phyloP scores from a whole-genome alignment of 2,797 vertebrate genomes.

The Platyrinchus mystaceus region DNA sequence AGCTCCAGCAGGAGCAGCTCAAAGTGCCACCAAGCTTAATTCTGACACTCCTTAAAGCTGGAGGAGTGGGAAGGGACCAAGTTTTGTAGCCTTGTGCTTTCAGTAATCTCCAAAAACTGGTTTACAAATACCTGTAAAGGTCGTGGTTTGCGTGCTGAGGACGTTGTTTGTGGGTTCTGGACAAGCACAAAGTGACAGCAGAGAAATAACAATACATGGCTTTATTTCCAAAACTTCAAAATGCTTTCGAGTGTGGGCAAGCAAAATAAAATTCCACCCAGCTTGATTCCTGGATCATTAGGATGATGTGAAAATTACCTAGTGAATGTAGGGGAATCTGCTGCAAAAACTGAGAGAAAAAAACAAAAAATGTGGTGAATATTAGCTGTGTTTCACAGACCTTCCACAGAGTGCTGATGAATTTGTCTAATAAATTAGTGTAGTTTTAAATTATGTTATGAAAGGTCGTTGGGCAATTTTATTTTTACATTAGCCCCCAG shows the following conservation, averaged over 20 bases:
- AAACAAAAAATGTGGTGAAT: background rate
- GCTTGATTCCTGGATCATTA: background rate
- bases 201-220: background rate
- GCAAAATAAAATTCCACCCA: background rate
- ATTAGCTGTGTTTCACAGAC: background rate
- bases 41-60: conserved; percentile 12
- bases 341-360: background rate
- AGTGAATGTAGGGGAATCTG: background rate
- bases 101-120: background rate
- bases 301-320: background rate
- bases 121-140: background rate
- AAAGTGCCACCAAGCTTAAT: conserved; percentile 30
- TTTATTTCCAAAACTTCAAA: background rate
- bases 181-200: background rate
- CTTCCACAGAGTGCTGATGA: background rate
- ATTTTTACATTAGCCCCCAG: background rate
- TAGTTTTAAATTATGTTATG: background rate
- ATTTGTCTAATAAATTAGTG: background rate
- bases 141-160: background rate
- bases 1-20: conserved; percentile 15
- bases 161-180: background rate
- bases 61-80: background rate
- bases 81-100: background rate
- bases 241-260: background rate
- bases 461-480: background rate